Evolutionary conservation across 1,140 invertebrate genomes (phyloP).

Genomic region (Druon quercuslanigerum): DNA sequence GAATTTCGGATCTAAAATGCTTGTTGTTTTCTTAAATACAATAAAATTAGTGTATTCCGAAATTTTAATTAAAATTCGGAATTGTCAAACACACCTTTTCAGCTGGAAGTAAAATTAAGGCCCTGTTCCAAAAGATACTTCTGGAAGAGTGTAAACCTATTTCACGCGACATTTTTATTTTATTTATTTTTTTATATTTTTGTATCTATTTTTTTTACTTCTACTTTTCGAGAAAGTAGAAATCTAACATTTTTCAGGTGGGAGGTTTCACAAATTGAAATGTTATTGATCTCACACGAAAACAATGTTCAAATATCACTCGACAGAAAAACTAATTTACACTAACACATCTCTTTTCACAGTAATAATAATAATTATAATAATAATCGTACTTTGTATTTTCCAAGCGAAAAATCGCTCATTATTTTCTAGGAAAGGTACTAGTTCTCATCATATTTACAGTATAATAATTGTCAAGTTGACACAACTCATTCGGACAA

Average conservation of each 20-base stretch:
- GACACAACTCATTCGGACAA: too few species aligned
- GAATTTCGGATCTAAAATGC: neutral
- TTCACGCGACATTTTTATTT: neutral
- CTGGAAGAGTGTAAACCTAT: neutral
- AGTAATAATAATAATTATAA: too few species aligned
- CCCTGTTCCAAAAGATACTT: neutral
- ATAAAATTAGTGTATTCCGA: neutral
- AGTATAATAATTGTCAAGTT: neutral
- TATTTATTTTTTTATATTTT: neutral
- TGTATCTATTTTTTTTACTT: neutral
- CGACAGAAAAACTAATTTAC: conserved; percentile 27
- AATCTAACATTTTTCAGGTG: conserved; percentile 15
- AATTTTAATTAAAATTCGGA: neutral
- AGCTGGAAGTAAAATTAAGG: neutral
- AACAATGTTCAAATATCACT: conserved; percentile 26
- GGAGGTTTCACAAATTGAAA: too few species aligned
- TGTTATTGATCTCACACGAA: neutral
- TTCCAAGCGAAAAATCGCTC: conserved; percentile 1
- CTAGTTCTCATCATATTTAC: conserved; percentile 23
- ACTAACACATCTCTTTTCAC: conserved; percentile 10
- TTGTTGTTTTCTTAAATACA: neutral
- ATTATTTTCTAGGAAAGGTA: conserved; percentile 29
- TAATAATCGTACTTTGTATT: conserved; percentile 17
- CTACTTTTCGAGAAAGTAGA: too few species aligned
- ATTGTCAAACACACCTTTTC: neutral